A percentile compares a stretch with the other conserved stretches of the same genome.
phyloP scores from a whole-genome alignment of 2,797 vertebrate species.

The Graptemys geographica region DNA sequence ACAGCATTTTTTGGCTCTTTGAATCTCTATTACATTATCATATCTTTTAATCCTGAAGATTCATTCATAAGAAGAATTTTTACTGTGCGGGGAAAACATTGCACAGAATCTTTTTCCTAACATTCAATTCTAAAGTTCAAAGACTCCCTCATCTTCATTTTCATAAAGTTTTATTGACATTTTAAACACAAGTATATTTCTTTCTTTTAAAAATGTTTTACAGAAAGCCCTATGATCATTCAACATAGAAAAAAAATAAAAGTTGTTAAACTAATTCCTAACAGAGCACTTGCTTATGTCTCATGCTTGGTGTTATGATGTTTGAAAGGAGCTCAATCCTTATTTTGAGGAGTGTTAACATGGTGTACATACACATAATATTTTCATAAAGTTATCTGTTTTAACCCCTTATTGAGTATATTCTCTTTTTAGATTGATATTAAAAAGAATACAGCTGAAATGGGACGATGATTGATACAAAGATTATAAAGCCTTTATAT shows the following conservation, averaged over 20 bases:
- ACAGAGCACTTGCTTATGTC: not conserved
- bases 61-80: too few relatives aligned
- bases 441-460: not conserved
- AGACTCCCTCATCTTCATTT: too few relatives aligned
- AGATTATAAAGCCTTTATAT: not conserved
- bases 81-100: too few relatives aligned
- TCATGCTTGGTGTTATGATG: not conserved
- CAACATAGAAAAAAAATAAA: not conserved
- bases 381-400: not conserved
- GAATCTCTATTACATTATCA: not conserved
- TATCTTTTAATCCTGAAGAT: too few relatives aligned
- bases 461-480: not conserved
- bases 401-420: not conserved
- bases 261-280: not conserved
- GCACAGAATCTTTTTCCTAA: too few relatives aligned
- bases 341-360: not conserved
- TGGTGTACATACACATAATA: too few relatives aligned
- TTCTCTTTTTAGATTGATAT: accelerated
- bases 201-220: not conserved
- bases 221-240: accelerated
- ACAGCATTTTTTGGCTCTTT: not conserved
- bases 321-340: not conserved
- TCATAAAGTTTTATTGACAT: not conserved
- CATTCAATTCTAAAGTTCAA: too few relatives aligned
- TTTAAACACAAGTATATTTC: not conserved